A percentile compares a stretch with the other conserved stretches of the same genome.
Conservation (phyloP, 2,888 invertebrate species). For the Cataglyphis altisquamis region DNA sequence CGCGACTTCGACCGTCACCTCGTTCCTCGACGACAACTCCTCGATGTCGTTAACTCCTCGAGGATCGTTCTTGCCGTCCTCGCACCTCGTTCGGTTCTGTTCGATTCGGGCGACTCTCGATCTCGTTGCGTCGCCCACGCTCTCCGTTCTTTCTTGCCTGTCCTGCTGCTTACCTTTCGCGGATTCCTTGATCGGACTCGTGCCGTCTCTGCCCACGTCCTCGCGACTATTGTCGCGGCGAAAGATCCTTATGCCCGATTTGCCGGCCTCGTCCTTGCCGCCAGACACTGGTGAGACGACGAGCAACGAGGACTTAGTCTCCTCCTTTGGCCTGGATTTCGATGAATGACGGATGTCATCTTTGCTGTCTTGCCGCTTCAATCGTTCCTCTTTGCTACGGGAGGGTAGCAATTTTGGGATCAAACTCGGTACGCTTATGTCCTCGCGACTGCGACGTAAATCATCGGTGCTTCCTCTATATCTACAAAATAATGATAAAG, state of each 20-base stretch:
- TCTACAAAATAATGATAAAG: slow-evolving; percentile 64
- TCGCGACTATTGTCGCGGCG: slow-evolving; percentile 78
- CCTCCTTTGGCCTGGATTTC: slow-evolving; percentile 63
- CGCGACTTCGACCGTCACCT: slow-evolving; percentile 31
- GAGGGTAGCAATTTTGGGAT: slow-evolving; percentile 84
- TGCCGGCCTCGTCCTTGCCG: slow-evolving; percentile 72
- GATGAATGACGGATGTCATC: slow-evolving; percentile 79
- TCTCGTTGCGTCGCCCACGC: slow-evolving; percentile 73
- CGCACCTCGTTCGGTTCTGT: slow-evolving; percentile 65
- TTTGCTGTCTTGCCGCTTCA: slow-evolving; percentile 83
- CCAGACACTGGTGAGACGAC: slow-evolving; percentile 15
- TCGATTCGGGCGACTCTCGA: slow-evolving; percentile 71
- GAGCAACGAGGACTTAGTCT: slow-evolving; percentile 19
- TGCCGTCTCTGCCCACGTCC: slow-evolving; percentile 77
- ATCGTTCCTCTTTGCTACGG: slow-evolving; percentile 80
- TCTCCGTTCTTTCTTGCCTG: slow-evolving; percentile 72
- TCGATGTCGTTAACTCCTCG: slow-evolving; percentile 1
- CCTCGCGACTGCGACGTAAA: slow-evolving; percentile 83
- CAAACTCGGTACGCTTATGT: slow-evolving; percentile 83
- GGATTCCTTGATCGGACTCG: slow-evolving; percentile 67
- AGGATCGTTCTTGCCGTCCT: slow-evolving; percentile 59
- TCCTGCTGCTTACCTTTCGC: slow-evolving; percentile 73
- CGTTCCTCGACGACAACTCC: slow-evolving; percentile 42
- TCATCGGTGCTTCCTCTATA: slow-evolving; percentile 85
- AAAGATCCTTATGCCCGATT: slow-evolving; percentile 71